Evolutionary conservation across 2,888 invertebrate genomes (phyloP), one percentile per base, ranked within the genome.

Genomic region (Rhamnusium bicolor): DNA sequence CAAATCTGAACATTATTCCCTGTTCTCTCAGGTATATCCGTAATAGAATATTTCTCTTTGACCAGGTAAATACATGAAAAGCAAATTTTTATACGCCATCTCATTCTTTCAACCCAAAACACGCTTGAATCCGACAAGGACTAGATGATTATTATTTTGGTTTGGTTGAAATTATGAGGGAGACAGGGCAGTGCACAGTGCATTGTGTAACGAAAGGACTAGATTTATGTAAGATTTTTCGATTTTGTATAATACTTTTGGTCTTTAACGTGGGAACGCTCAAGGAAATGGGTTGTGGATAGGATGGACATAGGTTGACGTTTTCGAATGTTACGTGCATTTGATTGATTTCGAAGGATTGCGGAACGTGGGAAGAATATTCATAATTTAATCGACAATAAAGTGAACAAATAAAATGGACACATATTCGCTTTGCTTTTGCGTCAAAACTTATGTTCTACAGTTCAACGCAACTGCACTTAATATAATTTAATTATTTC

Each of bases 201-300:
- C 53, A 69, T 69, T 63, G 69, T 62, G 68, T 66, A 69, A 67
- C 51, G 32, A 68, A 75, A 76, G 78, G 77, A 65, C 74, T 47
- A 78, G 76, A 79, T 76, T 79, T 79, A 79, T 81, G 78, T 80
- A 81, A 81, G 80, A 81, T 68, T 79, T 77, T 73, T 58, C 16
- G 71, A 66, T 77, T 75, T 77, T 73, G 77, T 72, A 75, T 74
- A 79, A 75, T 74, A 66, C 69, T 73, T 7, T 68, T 65, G 56
- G 54, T 27, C 40, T 29, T 68, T 69, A 77, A 81, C 81, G 81
- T 81, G 81, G 81, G 81, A 81, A 81, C 74, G 69, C 69, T 16
- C 5, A 29, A 67, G 75, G 70, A 77, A 80, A 81, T 81, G 80
- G 81, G 69, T 69, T 77, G 79, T 19, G 71, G 56, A 16, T 46